These are phyloP conservation scores for Nycticorax nycticorax DNA, from an alignment of 2,113 vertebrate species.

Conservation along the genomic window DNA sequence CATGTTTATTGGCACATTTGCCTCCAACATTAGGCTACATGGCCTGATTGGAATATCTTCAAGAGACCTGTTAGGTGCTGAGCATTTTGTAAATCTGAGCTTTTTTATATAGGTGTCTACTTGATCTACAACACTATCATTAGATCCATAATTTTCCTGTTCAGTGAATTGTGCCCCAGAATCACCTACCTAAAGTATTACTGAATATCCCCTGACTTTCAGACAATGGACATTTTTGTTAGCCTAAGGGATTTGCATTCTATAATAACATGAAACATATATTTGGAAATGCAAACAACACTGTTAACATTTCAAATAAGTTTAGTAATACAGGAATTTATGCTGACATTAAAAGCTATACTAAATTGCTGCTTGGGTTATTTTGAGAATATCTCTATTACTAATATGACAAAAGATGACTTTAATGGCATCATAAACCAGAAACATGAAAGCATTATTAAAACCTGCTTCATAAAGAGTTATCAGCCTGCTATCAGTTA, in stretches of 20 bases:
- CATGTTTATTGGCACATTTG: not conserved
- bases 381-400: conserved; percentile 64
- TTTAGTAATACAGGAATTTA: conserved; percentile 62
- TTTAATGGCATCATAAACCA: conserved; percentile 69
- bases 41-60: not conserved
- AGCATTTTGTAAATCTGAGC: not conserved
- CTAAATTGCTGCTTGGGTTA: conserved; percentile 54
- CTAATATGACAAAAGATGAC: conserved; percentile 67
- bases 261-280: conserved; percentile 18
- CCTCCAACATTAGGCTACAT: not conserved
- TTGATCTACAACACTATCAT: not conserved
- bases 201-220: conserved; percentile 7
- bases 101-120: not conserved
- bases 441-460: conserved; percentile 66
- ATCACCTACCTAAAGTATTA: not conserved
- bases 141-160: not conserved
- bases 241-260: not conserved
- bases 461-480: conserved; percentile 63
- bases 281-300: conserved; percentile 54
- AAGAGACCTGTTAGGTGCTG: not conserved
- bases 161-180: not conserved
- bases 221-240: not conserved
- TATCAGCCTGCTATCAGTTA: conserved; percentile 62
- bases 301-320: conserved; percentile 63
- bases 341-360: conserved; percentile 68